These are phyloP conservation scores for Pelecanus crispus DNA, from an alignment of 2,113 vertebrate species.

Conservation along the genomic window DNA sequence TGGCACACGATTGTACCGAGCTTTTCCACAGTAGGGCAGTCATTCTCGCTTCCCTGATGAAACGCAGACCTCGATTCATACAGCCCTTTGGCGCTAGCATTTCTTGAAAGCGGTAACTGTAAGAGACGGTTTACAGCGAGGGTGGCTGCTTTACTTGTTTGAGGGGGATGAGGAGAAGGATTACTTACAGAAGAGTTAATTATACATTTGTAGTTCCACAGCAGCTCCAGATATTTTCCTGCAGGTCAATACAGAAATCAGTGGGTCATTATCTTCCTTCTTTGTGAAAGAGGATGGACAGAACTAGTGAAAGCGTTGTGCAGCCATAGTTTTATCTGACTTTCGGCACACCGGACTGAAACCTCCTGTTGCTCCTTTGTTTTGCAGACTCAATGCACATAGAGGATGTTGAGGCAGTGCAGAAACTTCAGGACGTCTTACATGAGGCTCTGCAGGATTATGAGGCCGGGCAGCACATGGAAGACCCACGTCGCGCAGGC, in stretches of 20 bases:
- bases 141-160: background rate
- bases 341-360: background rate
- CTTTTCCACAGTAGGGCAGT: background rate
- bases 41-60: background rate
- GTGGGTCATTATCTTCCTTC: background rate
- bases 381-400: slow-evolving; percentile 97
- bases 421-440: slow-evolving; percentile 97
- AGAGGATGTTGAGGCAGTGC: slow-evolving; percentile 97
- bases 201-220: background rate
- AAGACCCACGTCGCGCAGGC: slow-evolving; percentile 93
- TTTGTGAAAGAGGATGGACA: background rate
- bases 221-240: background rate
- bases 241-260: background rate
- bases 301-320: background rate
- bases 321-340: fast-evolving
- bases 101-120: background rate
- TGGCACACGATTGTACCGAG: background rate
- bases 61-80: background rate
- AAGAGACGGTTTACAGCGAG: background rate
- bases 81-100: background rate
- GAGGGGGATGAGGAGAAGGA: background rate
- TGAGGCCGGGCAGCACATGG: slow-evolving; percentile 91
- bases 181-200: background rate
- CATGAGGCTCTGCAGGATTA: slow-evolving; percentile 99
- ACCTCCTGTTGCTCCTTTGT: slow-evolving; percentile 27